Base-by-base conservation (phyloP, 2,797 vertebrate genomes). In the Enoplosus armatus region DNA sequence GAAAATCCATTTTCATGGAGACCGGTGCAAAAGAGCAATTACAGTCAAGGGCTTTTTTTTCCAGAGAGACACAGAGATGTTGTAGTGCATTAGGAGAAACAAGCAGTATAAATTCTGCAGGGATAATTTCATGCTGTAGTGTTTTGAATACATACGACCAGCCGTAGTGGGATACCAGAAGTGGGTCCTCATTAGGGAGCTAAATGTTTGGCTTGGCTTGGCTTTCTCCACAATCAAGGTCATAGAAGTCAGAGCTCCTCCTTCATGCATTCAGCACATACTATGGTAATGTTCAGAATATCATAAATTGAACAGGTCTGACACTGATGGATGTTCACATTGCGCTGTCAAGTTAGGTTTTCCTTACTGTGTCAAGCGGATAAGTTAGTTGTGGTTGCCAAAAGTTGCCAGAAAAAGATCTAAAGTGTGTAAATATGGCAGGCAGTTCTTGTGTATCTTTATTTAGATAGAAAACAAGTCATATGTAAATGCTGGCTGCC, bases 1-100 rank as follows among this genome's bases (percentile, higher is more conserved):
- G 86, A 92, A 93, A 95, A 95, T 93, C 90, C 88, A 93, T 94
- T 94, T 95, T 92, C 75, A 92, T 89, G 80, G 87, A 86, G 88
- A 88, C 85, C 41, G 48, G 86, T 89, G 91, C 82, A 88, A 91
- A 93, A 94, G 89, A 93, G 87, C 92, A 94, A 94, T 94, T 95
- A 94, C 89, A 85, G 88, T 91, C 63, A 64, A 79, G 74, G 62
- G 43, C 24, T 78, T 83, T 84, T 80, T 76, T 82, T 82, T 68
- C 31, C 55, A 69, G 64, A 73, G 79, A 92, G 82, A 82, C 59
- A 60, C 56, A 51, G 76, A 82, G 79, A 85, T 83, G 73, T 85
- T 89, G 79, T 87, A 73, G 81, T 77, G 75, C 80, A 90, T 90
- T 91, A 89, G 55, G 84, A 66, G 68, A 78, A 89, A 91, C 78